Percentiles rank a stretch among this genome's conserved stretches.
phyloP scores from a whole-genome alignment of 1,140 invertebrate species.

The Bombus difficillimus region DNA sequence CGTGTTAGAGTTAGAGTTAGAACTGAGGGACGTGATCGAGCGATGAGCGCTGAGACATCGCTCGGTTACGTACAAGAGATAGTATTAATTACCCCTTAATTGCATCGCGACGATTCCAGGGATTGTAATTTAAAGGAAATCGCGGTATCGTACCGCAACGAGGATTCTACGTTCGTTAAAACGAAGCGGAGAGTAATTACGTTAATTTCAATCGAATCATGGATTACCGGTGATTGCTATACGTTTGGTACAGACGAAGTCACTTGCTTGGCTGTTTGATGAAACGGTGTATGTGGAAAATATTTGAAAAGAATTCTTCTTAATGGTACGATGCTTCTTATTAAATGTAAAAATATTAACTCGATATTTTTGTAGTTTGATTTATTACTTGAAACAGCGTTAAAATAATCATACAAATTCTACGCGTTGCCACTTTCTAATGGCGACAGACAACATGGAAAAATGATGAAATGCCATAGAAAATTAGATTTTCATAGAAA shows the following conservation, averaged over 20 bases:
- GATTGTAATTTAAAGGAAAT: constrained; percentile 50
- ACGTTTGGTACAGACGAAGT: not conserved
- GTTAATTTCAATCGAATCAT: constrained; percentile 21
- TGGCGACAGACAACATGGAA: not conserved
- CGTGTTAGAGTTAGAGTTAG: constrained; percentile 25
- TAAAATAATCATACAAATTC: no score
- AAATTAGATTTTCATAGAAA: not conserved
- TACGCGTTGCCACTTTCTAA: no score
- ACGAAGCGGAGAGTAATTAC: constrained; percentile 15
- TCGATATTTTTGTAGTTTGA: no score
- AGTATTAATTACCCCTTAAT: constrained; percentile 57
- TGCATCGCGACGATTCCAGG: constrained; percentile 31
- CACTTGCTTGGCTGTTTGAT: not conserved
- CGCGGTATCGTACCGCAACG: constrained; percentile 1
- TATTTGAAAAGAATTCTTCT: no score
- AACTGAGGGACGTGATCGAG: constrained; percentile 51
- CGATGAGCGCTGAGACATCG: constrained; percentile 17
- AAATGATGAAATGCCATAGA: not conserved
- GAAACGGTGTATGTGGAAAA: no score
- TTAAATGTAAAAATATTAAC: no score
- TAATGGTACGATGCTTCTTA: no score
- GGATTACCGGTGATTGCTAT: not conserved
- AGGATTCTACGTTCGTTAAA: constrained; percentile 31
- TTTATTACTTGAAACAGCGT: no score
- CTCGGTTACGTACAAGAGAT: constrained; percentile 15